Base-by-base conservation (phyloP, 2,888 invertebrate genomes). In the Patella depressa region DNA sequence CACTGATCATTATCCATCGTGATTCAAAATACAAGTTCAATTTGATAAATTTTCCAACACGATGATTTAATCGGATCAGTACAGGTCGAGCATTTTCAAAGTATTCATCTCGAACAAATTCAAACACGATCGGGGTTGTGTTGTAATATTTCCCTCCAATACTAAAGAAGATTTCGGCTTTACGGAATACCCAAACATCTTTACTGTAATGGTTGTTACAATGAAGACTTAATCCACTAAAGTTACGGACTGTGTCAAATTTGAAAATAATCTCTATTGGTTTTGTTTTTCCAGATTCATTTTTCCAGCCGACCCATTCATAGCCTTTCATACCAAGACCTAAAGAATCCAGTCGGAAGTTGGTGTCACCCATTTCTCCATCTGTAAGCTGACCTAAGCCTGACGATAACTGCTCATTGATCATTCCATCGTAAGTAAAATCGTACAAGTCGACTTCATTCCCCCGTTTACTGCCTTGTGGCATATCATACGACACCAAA, bases 261-360 rank as follows among this genome's bases (percentile, higher is more conserved):
- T 96, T 96, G 93, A 97, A 96, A 2, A 94, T 93, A 71, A 98
- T 93, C 86, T 95, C 94, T 12, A 97, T 93, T 72, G 94, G 94
- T 74, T 91, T 94, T 93, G 85, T 88, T 93, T 70, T 93, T 90
- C 95, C 94, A 91, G 96, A 88, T 71, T 89, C 88, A 77, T 89
- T 90, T 80, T 94, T 94, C 97, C 97, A 97, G 0, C 97, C 97
- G 54, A 97, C 95, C 97, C 97, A 97, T 74, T 96, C 96, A 87
- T 95, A 95, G 45, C 94, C 94, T 94, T 90, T 93, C 86, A 93
- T 92, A 74, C 93, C 93, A 79, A 92, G 92, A 76, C 92, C 95
- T 91, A 94, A 94, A 88, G 94, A 94, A 80, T 94, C 93, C 88
- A 93, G 92, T 88, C 94, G 94, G 91, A 95, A 95, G 91, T 95